Base-by-base conservation (phyloP, 2,888 invertebrate species). In the Dastarcus helophoroides region DNA sequence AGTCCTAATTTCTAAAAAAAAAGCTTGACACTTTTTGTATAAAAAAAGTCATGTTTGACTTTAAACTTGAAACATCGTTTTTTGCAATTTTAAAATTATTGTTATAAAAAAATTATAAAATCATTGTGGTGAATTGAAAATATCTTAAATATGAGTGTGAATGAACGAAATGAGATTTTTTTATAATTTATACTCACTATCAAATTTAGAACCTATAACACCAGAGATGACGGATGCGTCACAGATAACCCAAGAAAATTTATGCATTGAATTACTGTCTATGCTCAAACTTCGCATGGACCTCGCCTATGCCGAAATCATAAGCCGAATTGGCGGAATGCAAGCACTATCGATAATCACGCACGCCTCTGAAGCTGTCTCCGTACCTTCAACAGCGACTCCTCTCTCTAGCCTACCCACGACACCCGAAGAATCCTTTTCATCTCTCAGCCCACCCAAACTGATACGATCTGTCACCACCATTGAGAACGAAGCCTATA, bases 261-360 rank as follows among this genome's bases (percentile, higher is more conserved):
- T 62, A 7, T 83, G 83, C 58, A 75, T 79, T 35, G 79, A 80
- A 48, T 68, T 88, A 7, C 79, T 84, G 54, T 76, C 80, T 1
- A 69, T 85, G 40, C 76, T 88, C 29, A 82, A 83, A 60, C 69
- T 76, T 22, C 83, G 86, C 45, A 68, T 89, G 42, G 71, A 80
- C 29, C 73, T 83, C 44, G 84, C 83, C 3, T 80, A 84, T 47
- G 75, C 79, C 0, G 82, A 84, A 61, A 76, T 83, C 30, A 78
- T 78, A 42, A 73, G 73, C 60, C 69, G 68, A 27, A 68, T 68
- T 29, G 67, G 67, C n/a, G 56, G 58, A n/a, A 47, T 41, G 19
- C 56, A 61, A 37, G 60, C 56, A 2, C 40, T 65, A 4, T 59
- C 63, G 15, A 65, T 62, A 28, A 61, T 67, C 52, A 64, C 64